Evolutionary conservation across 2,797 vertebrate species (phyloP).

Genomic region (Distichodus sexfasciatus): DNA sequence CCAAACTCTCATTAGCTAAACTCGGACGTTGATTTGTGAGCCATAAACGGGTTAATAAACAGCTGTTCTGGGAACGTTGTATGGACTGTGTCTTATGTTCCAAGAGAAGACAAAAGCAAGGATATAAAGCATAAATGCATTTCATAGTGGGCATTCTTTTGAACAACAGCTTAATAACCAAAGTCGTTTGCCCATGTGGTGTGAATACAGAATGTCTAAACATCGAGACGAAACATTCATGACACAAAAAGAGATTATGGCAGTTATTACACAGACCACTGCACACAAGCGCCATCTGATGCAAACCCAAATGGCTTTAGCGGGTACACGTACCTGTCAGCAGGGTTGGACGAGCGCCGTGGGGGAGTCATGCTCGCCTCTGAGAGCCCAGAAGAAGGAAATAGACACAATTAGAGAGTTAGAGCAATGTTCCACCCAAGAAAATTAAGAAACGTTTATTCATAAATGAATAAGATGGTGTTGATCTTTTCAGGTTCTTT

Average conservation of each 20-base stretch:
- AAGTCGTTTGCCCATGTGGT: no score
- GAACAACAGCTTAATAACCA: no score
- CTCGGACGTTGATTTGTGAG: neutral
- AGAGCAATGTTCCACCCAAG: neutral
- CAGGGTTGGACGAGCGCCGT: conserved; percentile 61
- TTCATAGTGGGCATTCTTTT: no score
- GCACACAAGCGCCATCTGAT: neutral
- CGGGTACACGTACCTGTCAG: conserved; percentile 69
- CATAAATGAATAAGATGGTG: conserved; percentile 6
- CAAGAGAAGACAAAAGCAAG: no score
- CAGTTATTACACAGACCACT: neutral
- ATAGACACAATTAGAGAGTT: neutral
- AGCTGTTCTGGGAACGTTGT: no score
- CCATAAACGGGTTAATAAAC: neutral
- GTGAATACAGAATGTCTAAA: no score
- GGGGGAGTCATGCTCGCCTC: conserved; percentile 69
- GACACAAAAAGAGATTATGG: neutral
- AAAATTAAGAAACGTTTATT: neutral
- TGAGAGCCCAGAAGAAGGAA: conserved; percentile 33
- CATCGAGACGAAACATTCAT: neutral
- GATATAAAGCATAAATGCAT: no score
- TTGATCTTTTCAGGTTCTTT: neutral
- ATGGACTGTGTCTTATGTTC: no score
- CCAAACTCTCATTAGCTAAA: neutral
- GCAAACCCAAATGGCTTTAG: neutral